phyloP scores from a whole-genome alignment of 2,888 invertebrate species.

The Leptopilina drosophilae region DNA sequence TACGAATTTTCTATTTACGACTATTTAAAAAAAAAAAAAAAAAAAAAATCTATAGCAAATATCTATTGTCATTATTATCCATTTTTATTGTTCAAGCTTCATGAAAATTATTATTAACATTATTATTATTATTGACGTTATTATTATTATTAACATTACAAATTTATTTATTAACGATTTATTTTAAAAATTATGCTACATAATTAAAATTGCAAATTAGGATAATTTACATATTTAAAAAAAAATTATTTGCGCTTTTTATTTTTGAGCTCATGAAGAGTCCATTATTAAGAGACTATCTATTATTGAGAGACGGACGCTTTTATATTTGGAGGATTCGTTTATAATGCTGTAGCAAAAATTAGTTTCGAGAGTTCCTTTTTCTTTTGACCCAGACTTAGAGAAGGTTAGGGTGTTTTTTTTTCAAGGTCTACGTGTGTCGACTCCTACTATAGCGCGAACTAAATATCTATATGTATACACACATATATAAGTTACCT shows the following conservation, averaged over 20 bases:
- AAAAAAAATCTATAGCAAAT: no score
- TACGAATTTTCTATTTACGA: no score
- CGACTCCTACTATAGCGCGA: neutral
- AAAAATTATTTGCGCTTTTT: neutral
- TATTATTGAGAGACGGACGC: neutral
- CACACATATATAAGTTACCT: conserved; percentile 4
- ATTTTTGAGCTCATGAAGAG: neutral
- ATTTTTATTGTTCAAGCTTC: no score
- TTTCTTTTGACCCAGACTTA: conserved; percentile 34
- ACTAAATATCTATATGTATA: neutral
- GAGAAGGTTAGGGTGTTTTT: conserved; percentile 36
- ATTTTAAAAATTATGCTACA: no score
- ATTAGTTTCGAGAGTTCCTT: conserved; percentile 21
- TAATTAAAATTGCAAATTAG: no score
- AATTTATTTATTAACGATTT: no score
- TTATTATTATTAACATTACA: no score
- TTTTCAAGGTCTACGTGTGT: conserved; percentile 30
- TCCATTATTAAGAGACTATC: neutral
- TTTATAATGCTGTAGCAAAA: neutral
- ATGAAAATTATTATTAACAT: no score
- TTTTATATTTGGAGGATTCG: conserved; percentile 19
- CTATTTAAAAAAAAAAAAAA: no score
- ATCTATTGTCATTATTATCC: no score
- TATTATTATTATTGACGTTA: no score
- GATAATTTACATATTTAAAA: no score